A percentile compares a stretch with the other conserved stretches of the same genome.
phyloP scores from a whole-genome alignment of 2,888 invertebrate species.

The Phymatocera aterrima region DNA sequence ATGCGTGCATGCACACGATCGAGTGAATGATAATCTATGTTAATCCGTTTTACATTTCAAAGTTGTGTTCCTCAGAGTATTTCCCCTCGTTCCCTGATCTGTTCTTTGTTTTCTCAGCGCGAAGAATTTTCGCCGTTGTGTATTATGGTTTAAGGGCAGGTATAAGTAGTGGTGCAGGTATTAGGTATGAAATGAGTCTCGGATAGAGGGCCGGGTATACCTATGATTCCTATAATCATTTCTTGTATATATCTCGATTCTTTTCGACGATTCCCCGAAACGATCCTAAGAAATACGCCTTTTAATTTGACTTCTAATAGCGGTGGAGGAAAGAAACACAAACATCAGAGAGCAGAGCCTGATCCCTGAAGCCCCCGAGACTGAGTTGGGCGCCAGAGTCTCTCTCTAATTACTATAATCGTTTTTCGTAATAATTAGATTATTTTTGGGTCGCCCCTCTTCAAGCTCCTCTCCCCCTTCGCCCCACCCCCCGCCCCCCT shows the following conservation, averaged over 20 bases:
- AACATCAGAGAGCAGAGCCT: constrained; percentile 21
- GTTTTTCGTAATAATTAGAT: constrained; percentile 74
- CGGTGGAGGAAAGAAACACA: constrained; percentile 39
- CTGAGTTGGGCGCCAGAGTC: constrained; percentile 48
- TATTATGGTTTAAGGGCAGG: neutral
- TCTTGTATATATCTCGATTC: constrained; percentile 42
- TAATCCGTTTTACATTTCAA: neutral
- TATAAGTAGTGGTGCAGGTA: neutral
- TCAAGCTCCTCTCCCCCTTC: constrained; percentile 40
- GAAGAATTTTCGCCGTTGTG: constrained; percentile 9
- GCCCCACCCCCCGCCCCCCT: constrained; percentile 26
- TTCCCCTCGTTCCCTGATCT: neutral
- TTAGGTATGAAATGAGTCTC: neutral
- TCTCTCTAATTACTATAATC: constrained; percentile 73
- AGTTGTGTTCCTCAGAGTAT: neutral
- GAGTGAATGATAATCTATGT: neutral
- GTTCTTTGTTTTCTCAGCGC: neutral
- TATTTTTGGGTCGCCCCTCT: constrained; percentile 54
- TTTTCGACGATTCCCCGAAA: constrained; percentile 45
- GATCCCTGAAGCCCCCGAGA: neutral
- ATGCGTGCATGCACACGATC: neutral
- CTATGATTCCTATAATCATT: constrained; percentile 42
- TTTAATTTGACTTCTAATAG: constrained; percentile 45
- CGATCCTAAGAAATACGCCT: constrained; percentile 45
- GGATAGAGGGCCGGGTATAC: constrained; percentile 8